Evolutionary conservation across 2,888 invertebrate species (phyloP), one percentile per base, ranked within the genome.

Genomic region (Gordius sp.): DNA sequence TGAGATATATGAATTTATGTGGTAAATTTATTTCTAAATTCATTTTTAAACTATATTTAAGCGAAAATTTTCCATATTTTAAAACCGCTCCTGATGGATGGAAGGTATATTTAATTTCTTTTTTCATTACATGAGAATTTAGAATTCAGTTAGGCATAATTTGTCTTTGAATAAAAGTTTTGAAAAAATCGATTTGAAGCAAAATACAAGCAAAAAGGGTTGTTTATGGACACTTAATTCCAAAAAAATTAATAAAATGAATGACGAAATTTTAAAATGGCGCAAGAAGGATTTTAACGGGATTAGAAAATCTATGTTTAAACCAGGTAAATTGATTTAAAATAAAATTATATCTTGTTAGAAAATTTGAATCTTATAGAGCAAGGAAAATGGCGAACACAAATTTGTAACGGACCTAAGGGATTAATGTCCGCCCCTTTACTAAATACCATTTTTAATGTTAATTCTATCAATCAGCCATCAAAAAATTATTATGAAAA

Each of bases 1-100:
- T 13, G 93, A 93, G 73, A 93, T 93, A 64, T 93, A 93, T 71
- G 86, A 83, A 68, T 93, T 93, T 67, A 89, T 93, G 82, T 91
- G 86, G 81, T 83, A 72, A 77, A 80, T 75, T 61, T 60, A 41
- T 58, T 54, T 41, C 20, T 23, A 4, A 52, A 16, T 20, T 25
- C 23, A 1, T 41, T 18, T 1, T 1, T 47, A 41, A n/a, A 4
- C 23, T 55, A 26, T 56, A 54, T 25, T 54, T 16, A n/a, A 54
- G 55, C 55, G 55, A 86, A 70, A 87, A 93, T 69, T 93, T 93
- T 68, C 93, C 93, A 0, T 93, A 89, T 69, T 93, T 93, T 69
- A 87, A 87, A 72, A 89, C 86, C 1, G 93, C 93, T 8, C 91
- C 89, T 24, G 84, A 81, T 67, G 91, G 91, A 18, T 93, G 93